Base-by-base conservation (phyloP, 2,888 invertebrate genomes). In the Carabus problematicus region DNA sequence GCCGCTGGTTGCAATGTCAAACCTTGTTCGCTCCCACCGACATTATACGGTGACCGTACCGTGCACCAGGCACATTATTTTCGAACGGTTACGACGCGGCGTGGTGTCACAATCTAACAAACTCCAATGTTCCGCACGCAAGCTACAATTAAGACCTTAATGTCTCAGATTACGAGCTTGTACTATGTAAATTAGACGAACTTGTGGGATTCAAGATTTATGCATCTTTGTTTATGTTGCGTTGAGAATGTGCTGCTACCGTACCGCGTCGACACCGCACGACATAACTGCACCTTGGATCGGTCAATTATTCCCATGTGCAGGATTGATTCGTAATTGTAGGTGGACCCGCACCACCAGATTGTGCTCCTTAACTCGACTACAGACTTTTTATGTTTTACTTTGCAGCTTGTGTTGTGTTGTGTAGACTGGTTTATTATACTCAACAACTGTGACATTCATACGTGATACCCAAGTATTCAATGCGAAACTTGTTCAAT, bases 131-230 rank as follows among this genome's bases (percentile, higher is more conserved):
- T 68, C 72, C 73, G 75, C 76, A 76, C 76, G 76, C 76, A 73
- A 76, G 74, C 72, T 73, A 76, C 76, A 76, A 76, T 76, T 76
- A 76, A 76, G 76, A 76, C 75, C 72, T 76, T 76, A 76, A 76
- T 76, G 76, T 75, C 74, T 73, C 72, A 73, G 75, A 76, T 71
- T 76, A 76, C 74, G 73, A 72, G 72, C 76, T 76, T 76, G 76
- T 76, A 72, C 75, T 76, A 76, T 76, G 76, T 75, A 76, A 76
- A 76, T 76, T 74, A 76, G 75, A 70, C 63, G 61, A 72, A 73
- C 75, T 72, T 75, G 75, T 76, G 75, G 70, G 72, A 72, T 72
- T 71, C 73, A 72, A 75, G 75, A 75, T 74, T 76, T 76, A 75
- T 75, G 19, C 71, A 72, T 72, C 72, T 73, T 73, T 70, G 72